Evolutionary conservation across 2,113 vertebrate genomes (phyloP), one percentile per base, ranked within the genome.

Genomic region (Cinclus mexicanus): DNA sequence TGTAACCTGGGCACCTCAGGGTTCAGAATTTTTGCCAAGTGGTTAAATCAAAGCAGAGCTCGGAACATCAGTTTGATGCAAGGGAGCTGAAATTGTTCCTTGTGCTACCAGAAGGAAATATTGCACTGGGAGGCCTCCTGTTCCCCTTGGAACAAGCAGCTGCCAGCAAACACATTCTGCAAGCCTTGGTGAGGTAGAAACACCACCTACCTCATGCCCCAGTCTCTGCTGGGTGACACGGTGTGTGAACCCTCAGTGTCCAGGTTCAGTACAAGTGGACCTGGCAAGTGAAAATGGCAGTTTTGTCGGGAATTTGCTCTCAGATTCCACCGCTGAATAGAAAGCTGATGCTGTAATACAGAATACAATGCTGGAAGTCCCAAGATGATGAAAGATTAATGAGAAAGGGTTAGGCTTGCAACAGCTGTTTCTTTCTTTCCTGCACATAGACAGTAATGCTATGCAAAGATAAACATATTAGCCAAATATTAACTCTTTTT

Each of bases 311-410:
- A 87, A 89, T 84, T 87, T 81, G 28, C 68, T 90, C 61, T 87
- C 52, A 7, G 39, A 52, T 92, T 16, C 70, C 31, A 28, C 84
- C 83, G 88, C 75, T 88, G 86, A 95, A 93, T 65, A 71, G 94
- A 94, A 93, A 95, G 80, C 92, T 76, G 89, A 67, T 92, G 76
- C 91, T 94, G 71, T 93, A 95, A 87, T 11, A 86, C 83, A 85
- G 70, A 96, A 65, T 65, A 91, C 67, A 92, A 44, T 6, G 10
- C 75, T 94, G 70, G 55, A 96, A 96, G 78, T 95, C 96, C 97
- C 96, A 92, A 86, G 94, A 89, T 95, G 96, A 92, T 92, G 84
- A 94, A 96, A 96, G 94, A 97, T 96, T 97, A 97, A 97, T 97
- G 96, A 97, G 87, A 55, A 72, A 64, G 92, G 90, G 68, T 95